Percentiles rank a stretch among this genome's conserved stretches.
These are phyloP conservation scores for Chaetura pelagica DNA, from an alignment of 2,113 vertebrate species.

Conservation along the genomic window DNA sequence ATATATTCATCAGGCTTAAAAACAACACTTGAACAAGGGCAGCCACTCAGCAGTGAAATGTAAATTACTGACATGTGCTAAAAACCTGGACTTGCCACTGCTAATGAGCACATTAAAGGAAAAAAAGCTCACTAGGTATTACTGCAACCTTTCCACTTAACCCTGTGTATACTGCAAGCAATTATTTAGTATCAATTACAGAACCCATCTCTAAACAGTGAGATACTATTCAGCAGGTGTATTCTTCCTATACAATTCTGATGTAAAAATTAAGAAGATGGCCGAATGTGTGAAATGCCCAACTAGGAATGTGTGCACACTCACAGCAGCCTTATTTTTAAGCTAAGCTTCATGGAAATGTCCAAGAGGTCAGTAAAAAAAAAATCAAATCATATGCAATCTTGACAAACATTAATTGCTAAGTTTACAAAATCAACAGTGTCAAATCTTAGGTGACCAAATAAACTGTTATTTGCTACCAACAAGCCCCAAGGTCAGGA, in stretches of 20 bases:
- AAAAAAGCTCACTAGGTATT: slow-evolving; percentile 69
- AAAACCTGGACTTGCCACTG: slow-evolving; percentile 77
- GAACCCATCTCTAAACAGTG: slow-evolving; percentile 17
- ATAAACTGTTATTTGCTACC: background rate
- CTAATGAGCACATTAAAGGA: slow-evolving; percentile 80
- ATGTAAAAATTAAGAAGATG: background rate
- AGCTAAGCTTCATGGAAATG: background rate
- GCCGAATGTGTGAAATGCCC: background rate
- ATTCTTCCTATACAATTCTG: background rate
- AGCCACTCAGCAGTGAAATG: slow-evolving; percentile 79
- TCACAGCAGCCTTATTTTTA: background rate
- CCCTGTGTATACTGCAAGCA: slow-evolving; percentile 66
- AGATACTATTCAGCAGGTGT: background rate
- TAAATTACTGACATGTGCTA: slow-evolving; percentile 82
- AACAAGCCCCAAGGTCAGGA: background rate
- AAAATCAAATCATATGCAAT: background rate
- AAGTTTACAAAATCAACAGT: background rate
- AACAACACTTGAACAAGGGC: slow-evolving; percentile 78
- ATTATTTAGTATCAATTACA: slow-evolving; percentile 66
- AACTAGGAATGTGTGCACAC: background rate
- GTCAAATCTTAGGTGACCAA: background rate
- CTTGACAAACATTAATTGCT: background rate
- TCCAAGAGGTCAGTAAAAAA: background rate
- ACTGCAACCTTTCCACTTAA: slow-evolving; percentile 78
- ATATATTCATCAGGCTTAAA: slow-evolving; percentile 79